Evolutionary conservation across 2,888 invertebrate genomes (phyloP).

Genomic region (Pyrgus malvae): DNA sequence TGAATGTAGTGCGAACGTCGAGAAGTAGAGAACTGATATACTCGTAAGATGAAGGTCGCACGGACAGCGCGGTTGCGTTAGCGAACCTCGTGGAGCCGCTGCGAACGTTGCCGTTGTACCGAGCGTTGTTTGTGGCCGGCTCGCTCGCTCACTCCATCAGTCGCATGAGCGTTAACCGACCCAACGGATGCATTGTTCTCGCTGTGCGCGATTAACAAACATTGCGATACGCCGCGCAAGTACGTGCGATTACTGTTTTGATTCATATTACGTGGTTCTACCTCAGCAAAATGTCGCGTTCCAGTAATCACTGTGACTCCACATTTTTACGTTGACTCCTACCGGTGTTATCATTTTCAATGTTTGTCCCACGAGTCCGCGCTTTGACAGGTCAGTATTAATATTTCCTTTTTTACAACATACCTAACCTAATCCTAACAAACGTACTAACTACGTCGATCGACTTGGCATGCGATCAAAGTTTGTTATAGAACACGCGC

Average conservation of each 20-base stretch:
- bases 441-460: conserved; percentile 31
- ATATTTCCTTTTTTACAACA: conserved; percentile 37
- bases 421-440: conserved; percentile 34
- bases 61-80: too few species aligned
- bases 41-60: too few species aligned
- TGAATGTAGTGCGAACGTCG: too few species aligned
- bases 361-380: conserved; percentile 14
- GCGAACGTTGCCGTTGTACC: conserved; percentile 9
- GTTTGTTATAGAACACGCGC: conserved; percentile 38
- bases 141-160: conserved; percentile 40
- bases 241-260: not conserved
- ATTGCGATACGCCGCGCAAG: conserved; percentile 9
- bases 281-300: not conserved
- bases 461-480: conserved; percentile 47
- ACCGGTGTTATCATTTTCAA: not conserved
- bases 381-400: conserved; percentile 43
- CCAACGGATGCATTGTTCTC: conserved; percentile 45
- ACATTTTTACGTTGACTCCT: not conserved
- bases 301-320: not conserved
- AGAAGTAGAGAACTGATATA: too few species aligned
- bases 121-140: not conserved
- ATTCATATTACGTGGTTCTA: not conserved
- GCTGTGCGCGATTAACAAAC: conserved; percentile 16
- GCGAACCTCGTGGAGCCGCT: conserved; percentile 8
- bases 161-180: conserved; percentile 53